Base-by-base conservation (phyloP, 2,888 invertebrate species). In the Sarcophaga carnaria region DNA sequence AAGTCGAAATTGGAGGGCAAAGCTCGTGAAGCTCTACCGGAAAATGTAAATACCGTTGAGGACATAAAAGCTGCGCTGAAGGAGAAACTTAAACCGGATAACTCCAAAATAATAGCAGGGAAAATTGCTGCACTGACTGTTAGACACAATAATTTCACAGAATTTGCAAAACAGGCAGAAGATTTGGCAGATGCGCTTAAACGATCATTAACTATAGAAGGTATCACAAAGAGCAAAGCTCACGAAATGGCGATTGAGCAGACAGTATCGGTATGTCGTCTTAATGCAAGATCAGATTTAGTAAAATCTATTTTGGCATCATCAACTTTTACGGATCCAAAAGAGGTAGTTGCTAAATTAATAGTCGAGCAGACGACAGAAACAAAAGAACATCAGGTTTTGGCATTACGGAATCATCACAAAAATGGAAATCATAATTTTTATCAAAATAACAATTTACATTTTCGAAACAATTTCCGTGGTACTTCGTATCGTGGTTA, bases 141-240 rank as follows among this genome's bases (percentile, higher is more conserved):
- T 11, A 70, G 54, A 49, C 60, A 71, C 8, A 71, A 54, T 17
- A 71, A 71, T 20, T 79, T 63, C 20, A 11, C 64, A 14, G 74
- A 80, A 22, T 80, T 80, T 80, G 45, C 74, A 22, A 74, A 62
- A 59, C 54, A 80, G 27, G 66, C 70, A 25, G 78, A 78, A 37
- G 70, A 69, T 47, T 37, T 78, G 20, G 71, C 79, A 12, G 79
- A 79, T 62, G 62, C 66, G 54, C 22, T 80, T 12, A 14, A 74
- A n/a, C 66, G 72, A 14, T 80, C 79, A 1, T 17, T 80, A 14
- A 63, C 63, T 11, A 80, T 80, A 0, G 64, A 64, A 62, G 72
- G 22, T 22, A 22, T 22, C 22, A 22, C 22, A 22, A 22, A 22
- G 22, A 22, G 22, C 22, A 22, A 22, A 22, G 22, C 22, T 22